Evolutionary conservation across 64 coral and sea anemone species (phyloP), one percentile per base, ranked within the genome.

Genomic region (Actinia tenebrosa): DNA sequence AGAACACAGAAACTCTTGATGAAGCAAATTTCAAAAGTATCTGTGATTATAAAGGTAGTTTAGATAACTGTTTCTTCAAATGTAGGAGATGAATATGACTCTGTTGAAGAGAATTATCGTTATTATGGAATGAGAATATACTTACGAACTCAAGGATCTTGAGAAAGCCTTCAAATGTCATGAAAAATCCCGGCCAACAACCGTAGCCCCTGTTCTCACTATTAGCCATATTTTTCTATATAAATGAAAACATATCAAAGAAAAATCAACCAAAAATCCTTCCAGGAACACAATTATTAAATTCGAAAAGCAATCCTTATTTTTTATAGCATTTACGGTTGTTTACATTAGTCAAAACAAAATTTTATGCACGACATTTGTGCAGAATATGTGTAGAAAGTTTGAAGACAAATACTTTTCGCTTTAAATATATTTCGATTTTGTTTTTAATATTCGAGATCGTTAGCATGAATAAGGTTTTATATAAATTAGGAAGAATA

Each of bases 121-220:
- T 75, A 66, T 20, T 75, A 75, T 10, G 23, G 26, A 42, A 75
- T 85, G 63, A 22, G 45, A 18, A 56, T 69, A 58, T 72, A 86
- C 84, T 87, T 83, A 91, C 89, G 17, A 91, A 75, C 20, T 91
- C 84, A 16, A 91, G 44, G 50, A 91, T 71, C 50, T 83, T 87
- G 22, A 91, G 85, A 64, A 91, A 60, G 79, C 90, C 90, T 47
- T 91, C 90, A 61, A 91, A 22, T 16, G 90, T 85, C 68, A 91
- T 91, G 44, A 87, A 87, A 83, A 87, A 91, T 68, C 86, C 86
- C 44, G 86, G 79, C 64, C 80, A 87, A 56, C 84, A 91, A 11
- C 90, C 90, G 80, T 91, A 91, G 47, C 90, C 80, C 45, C 90
- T 75, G 30, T 91, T 26, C 26, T 75, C 69, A 8, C 23, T 11